These are phyloP conservation scores for Tipula lateralis DNA, from an alignment of 2,888 invertebrate species.

Conservation along the genomic window DNA sequence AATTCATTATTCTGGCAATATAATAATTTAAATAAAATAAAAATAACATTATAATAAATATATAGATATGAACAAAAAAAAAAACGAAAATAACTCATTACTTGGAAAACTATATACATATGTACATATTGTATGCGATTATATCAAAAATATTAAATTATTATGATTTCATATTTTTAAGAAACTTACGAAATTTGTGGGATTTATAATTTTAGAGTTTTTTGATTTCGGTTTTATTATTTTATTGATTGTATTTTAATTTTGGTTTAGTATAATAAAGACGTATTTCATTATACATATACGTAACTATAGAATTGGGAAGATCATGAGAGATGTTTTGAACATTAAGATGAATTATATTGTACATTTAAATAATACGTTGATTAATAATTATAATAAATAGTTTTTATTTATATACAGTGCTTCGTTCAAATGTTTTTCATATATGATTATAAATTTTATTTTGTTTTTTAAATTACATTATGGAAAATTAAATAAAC, in stretches of 20 bases:
- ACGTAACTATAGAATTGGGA: background rate
- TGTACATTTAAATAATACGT: background rate
- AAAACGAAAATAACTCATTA: background rate
- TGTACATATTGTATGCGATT: no score
- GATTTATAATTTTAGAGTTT: background rate
- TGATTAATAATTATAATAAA: background rate
- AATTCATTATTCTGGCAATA: background rate
- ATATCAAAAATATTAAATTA: slow-evolving; percentile 12
- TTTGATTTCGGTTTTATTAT: background rate
- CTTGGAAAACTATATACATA: background rate
- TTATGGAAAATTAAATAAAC: background rate
- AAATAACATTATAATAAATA: slow-evolving; percentile 19
- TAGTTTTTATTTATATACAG: background rate
- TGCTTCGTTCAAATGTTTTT: background rate
- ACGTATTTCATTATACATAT: background rate
- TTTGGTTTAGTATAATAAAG: background rate
- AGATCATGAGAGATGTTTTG: background rate
- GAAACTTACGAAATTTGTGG: background rate
- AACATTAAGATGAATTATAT: background rate
- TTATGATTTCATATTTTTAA: background rate
- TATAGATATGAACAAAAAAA: background rate
- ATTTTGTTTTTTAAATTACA: background rate
- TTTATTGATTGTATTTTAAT: background rate
- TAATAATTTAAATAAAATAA: slow-evolving; percentile 19
- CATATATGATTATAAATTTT: background rate